Evolutionary conservation across 2,797 vertebrate genomes (phyloP), one percentile per base, ranked within the genome.

Genomic region (Gymnocypris eckloni): DNA sequence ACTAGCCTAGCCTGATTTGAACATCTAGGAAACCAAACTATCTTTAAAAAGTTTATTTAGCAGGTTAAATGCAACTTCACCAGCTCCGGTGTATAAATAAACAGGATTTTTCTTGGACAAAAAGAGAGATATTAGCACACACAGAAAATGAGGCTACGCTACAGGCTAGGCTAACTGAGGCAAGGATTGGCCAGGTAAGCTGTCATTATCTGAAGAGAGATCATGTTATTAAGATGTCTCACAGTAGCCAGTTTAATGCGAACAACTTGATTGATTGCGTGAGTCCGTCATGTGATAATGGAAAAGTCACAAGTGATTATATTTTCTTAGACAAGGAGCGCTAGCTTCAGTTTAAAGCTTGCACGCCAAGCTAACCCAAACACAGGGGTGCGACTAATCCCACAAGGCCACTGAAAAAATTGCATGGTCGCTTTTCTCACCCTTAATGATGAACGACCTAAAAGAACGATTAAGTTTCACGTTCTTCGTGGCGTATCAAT

Each of bases 101-200:
- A 78, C 6, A 16, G n/a, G 10, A 39, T 77, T n/a, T 77, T 77
- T 56, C 33, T n/a, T n/a, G 52, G 6, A 3, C 52, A 52, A 75
- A 45, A 48, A 45, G 10, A 3, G 12, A 28, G 25, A 48, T 48
- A 73, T 73, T 48, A 22, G 33, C 54, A 78, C 54, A 39, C 4
- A 7, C 22, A 48, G 70, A 45, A 72, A 52, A 72, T 25, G 4
- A 52, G 45, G 72, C 25, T 75, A 45, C 22, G 70, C 84, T 88
- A 86, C 84, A 89, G 78, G 69, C 48, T 91, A 90, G 84, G 90
- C 88, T 91, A 90, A 90, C 89, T 88, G 61, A 66, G 25, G 61
- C 25, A 33, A 13, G 61, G 61, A 33, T 66, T 66, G 84, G 79
- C 61, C 43, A 81, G 61, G 45, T 9, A 52, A 69, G 28, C 4